Base-by-base conservation (phyloP, 2,888 invertebrate species). In the Euplagia quadripunctaria region DNA sequence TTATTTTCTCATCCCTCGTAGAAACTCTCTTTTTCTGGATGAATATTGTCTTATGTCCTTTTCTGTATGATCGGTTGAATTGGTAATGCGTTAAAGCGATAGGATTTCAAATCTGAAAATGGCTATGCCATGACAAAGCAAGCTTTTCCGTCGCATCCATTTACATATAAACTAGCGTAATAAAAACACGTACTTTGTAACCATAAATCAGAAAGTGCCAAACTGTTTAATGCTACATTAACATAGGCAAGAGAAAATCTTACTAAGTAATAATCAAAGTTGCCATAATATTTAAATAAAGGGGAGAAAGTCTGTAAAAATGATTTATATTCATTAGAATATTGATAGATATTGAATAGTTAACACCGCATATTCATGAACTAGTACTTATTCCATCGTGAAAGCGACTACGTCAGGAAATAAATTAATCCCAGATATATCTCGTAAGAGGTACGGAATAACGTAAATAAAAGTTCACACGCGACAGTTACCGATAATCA, bases 351-450 rank as follows among this genome's bases (percentile, higher is more conserved):
- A 61, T 61, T 61, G 31, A 61, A 61, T 61, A 61, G 73, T 83
- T 79, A 76, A 76, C 73, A 43, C 52, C 14, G 81, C 76, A 82
- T 82, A 82, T 82, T 83, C 75, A 82, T 82, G 75, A 78, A 75
- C 72, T 70, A 46, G 43, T 68, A 20, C 58, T 61, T 20, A 31
- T 69, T 61, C 14, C 31, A 41, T 9, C 41, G n/a, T 61, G 61
- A 31, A 61, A 61, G 61, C 31, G 12, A 61, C 58, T 61, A 61
- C 31, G 31, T 61, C 12, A 61, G 14, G 14, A 31, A 61, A 61
- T 61, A 61, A 61, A 61, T 61, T 31, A 31, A 12, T 4, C 14
- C 6, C 31, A 61, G 31, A 61, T 31, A 61, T 61, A 31, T 14
- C 61, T 14, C 6, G 5, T 31, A 4, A 58, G 20, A 31, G 4